Conservation (phyloP, 2,888 invertebrate genomes). For the Eilema depressum region DNA sequence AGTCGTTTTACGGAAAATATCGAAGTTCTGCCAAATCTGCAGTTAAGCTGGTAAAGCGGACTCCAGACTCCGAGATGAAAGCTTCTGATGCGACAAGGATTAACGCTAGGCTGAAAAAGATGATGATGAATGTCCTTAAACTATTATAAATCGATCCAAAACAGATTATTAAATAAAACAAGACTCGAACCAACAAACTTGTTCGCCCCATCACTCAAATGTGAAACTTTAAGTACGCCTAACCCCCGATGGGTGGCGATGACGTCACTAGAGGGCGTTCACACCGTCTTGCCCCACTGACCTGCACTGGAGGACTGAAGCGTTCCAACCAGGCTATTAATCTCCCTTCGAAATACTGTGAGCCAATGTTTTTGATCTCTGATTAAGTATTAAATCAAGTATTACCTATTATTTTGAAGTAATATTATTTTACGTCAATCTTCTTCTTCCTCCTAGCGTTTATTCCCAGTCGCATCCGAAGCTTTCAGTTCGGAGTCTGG, state of each 20-base stretch:
- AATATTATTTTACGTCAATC: too few species aligned
- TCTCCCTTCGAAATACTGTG: slow-evolving; percentile 41
- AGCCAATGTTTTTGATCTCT: slow-evolving; percentile 42
- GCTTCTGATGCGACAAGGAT: too few species aligned
- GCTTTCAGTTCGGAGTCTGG: too few species aligned
- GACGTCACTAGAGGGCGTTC: slow-evolving; percentile 65
- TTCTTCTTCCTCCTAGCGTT: too few species aligned
- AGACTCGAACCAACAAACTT: slow-evolving; percentile 17
- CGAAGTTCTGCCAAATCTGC: too few species aligned
- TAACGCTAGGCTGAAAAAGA: too few species aligned
- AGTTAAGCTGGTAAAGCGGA: too few species aligned
- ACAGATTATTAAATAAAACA: neutral
- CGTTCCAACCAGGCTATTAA: slow-evolving; percentile 43
- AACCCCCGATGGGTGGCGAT: slow-evolving; percentile 51
- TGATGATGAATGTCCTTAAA: too few species aligned
- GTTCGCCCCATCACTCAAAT: slow-evolving; percentile 32
- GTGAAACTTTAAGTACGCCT: slow-evolving; percentile 47
- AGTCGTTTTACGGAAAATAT: too few species aligned
- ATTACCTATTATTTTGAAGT: too few species aligned
- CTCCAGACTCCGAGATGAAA: too few species aligned
- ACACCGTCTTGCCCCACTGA: slow-evolving; percentile 65
- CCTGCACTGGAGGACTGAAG: slow-evolving; percentile 50
- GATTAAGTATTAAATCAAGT: slow-evolving; percentile 4
- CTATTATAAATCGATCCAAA: neutral
- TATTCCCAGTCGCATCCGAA: too few species aligned